phyloP scores from a whole-genome alignment of 2,888 invertebrate genomes.

The Candidula unifasciata region DNA sequence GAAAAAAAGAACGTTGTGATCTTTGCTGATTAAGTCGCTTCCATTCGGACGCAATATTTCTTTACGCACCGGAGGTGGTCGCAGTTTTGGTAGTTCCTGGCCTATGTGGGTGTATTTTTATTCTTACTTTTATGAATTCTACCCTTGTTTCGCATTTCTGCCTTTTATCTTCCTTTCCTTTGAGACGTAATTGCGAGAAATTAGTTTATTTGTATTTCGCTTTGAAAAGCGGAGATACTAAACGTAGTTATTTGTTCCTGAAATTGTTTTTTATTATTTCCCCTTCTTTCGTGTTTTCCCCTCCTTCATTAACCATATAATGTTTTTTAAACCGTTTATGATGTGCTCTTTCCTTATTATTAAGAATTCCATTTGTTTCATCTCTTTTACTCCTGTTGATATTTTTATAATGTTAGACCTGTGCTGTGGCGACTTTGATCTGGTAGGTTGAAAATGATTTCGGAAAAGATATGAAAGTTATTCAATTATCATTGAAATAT shows the following conservation, averaged over 20 bases:
- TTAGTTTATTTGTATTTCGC: conserved; percentile 22
- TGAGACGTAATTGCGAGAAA: conserved; percentile 23
- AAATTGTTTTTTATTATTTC: background rate
- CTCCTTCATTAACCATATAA: background rate
- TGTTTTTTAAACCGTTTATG: background rate
- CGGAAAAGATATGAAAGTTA: conserved; percentile 9
- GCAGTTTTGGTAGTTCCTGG: background rate
- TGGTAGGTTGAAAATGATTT: background rate
- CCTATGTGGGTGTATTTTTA: background rate
- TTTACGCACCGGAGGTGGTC: conserved; percentile 32
- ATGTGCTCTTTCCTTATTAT: background rate
- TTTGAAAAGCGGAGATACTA: conserved; percentile 2
- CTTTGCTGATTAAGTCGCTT: conserved; percentile 31
- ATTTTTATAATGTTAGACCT: conserved; percentile 8
- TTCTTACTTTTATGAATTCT: conserved; percentile 15
- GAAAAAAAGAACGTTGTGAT: conserved; percentile 4
- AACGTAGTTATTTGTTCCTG: conserved; percentile 19
- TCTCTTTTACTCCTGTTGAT: background rate
- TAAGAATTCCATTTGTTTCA: conserved; percentile 1
- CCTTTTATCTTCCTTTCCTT: conserved; percentile 28
- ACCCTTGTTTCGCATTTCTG: conserved; percentile 18
- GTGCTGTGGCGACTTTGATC: conserved; percentile 19
- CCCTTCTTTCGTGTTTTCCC: background rate
- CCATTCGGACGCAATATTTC: conserved; percentile 33
- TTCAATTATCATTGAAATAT: conserved; percentile 28